Base-by-base conservation (phyloP, 2,113 vertebrate species). In the Eptesicus fuscus region DNA sequence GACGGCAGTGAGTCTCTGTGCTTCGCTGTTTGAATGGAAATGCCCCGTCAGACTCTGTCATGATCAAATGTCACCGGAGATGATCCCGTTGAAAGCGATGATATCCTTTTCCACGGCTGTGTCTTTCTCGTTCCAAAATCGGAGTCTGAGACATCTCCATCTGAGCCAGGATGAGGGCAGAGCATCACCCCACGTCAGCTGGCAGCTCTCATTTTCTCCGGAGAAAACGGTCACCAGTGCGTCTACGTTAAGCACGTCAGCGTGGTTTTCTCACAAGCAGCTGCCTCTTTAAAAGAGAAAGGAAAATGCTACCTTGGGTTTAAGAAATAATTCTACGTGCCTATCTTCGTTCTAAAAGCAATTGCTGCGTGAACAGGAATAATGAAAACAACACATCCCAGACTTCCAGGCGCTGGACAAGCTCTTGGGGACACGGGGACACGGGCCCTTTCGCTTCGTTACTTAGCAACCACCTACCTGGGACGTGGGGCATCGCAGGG, bases 51-150 rank as follows among this genome's bases (percentile, higher is more conserved):
- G 10, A 8, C 17, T 96, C 30, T 23, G 9, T 47, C 9, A 84
- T 83, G 73, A 91, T 69, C 84, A 92, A 49, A 96, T 92, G n/a
- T 92, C 86, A 94, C 44, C 56, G 53, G 44, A 94, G 42, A 73
- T 90, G 20, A 85, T 78, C 49, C 83, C 83, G n/a, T 76, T 80
- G 67, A 82, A 74, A 97, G 94, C 20, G 82, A 9, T 3, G 82
- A 9, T 3, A 51, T 2, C 91, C 80, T 91, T 88, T 83, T 88
- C 95, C 51, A 91, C 44, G 40, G 12, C 51, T 28, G 9, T 49
- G 22, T 74, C 61, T 88, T 82, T 96, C 59, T 67, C 28, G 35
- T 67, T 79, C 67, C 44, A 76, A 93, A 51, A 44, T 16, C 42
- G 85, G 70, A 85, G 37, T 53, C 91, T 85, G 77, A 95, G 70